These are phyloP conservation scores for Elephantulus edwardii DNA, from an alignment of 2,113 vertebrate species.

Conservation along the genomic window DNA sequence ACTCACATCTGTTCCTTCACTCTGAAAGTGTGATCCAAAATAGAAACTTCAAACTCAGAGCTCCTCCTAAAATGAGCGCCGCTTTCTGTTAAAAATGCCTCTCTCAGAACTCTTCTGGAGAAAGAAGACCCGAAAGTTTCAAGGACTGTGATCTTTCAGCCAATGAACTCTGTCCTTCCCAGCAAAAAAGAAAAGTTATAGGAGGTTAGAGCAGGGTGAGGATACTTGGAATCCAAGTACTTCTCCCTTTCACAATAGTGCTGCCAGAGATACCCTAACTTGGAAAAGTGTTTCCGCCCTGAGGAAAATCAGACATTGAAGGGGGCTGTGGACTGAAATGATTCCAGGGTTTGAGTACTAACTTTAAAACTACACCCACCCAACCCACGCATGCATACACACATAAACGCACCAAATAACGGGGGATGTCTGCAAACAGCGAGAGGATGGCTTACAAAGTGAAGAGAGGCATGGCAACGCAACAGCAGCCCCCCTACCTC, in stretches of 20 bases:
- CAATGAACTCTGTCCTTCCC: neutral
- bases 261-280: constrained; percentile 18
- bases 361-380: neutral
- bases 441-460: neutral
- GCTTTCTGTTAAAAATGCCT: constrained; percentile 25
- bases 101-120: constrained; percentile 18
- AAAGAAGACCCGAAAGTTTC: neutral
- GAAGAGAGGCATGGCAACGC: neutral
- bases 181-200: constrained; percentile 59
- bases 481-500: constrained; percentile 76
- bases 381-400: neutral
- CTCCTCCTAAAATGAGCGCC: constrained; percentile 34
- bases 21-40: neutral
- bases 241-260: neutral
- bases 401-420: neutral
- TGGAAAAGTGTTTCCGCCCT: neutral
- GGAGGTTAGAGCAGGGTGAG: neutral
- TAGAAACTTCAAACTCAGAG: constrained; percentile 51
- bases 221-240: neutral
- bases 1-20: neutral
- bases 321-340: neutral
- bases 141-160: neutral
- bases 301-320: neutral
- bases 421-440: neutral
- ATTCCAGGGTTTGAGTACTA: neutral